phyloP scores from a whole-genome alignment of 2,113 vertebrate genomes.

The Casuarius casuarius region DNA sequence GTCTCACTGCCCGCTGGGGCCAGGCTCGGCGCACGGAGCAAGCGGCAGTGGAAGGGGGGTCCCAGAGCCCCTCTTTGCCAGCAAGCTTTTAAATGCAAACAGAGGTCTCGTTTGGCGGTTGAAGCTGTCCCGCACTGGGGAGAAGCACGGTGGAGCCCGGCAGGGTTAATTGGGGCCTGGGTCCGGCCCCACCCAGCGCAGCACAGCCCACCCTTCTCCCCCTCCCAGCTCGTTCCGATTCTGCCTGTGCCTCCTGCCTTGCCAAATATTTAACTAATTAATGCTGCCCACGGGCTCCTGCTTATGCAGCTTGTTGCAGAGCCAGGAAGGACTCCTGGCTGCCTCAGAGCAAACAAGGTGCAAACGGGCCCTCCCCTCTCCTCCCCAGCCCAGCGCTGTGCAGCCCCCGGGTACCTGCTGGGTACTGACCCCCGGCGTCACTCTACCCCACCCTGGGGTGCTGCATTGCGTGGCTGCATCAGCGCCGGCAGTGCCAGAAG shows the following conservation, averaged over 20 bases:
- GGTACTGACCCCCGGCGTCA: no score
- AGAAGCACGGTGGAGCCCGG: not conserved
- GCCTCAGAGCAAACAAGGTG: not conserved
- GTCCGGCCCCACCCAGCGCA: not conserved
- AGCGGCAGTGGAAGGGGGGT: fast-evolving
- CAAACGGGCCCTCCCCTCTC: not conserved
- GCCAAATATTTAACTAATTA: constrained; percentile 39
- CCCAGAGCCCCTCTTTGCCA: no score
- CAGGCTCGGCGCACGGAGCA: fast-evolving
- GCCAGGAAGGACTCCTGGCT: not conserved
- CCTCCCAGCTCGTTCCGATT: not conserved
- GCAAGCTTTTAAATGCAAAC: not conserved
- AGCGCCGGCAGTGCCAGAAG: not conserved
- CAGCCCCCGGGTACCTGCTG: no score
- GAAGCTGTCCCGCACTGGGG: not conserved
- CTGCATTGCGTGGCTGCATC: no score
- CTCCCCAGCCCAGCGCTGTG: fast-evolving
- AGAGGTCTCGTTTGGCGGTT: not conserved
- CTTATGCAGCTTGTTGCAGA: constrained; percentile 2
- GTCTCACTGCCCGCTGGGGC: not conserved
- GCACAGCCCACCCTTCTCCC: not conserved
- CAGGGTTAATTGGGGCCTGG: not conserved
- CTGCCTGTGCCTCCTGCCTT: not conserved
- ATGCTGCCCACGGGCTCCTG: not conserved
- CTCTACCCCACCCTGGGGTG: no score